Conservation (phyloP, 1,140 invertebrate species). For the Rhagoletis zephyria region DNA sequence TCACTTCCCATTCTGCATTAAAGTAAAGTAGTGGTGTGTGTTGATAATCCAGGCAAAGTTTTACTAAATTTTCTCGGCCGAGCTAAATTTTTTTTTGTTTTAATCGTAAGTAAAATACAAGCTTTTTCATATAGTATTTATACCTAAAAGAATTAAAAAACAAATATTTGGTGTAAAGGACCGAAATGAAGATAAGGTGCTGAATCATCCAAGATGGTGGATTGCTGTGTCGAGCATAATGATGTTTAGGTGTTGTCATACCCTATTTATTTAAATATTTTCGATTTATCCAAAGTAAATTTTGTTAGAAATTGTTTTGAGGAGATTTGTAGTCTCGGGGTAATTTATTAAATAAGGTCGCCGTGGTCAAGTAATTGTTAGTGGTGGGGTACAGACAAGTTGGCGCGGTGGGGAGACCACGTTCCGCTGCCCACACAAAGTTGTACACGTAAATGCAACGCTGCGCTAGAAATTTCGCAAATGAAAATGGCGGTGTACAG, state of each 20-base stretch:
- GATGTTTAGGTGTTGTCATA: neutral
- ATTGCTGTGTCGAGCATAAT: neutral
- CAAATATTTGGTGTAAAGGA: neutral
- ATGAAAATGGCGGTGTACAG: neutral
- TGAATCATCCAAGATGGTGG: constrained; percentile 19
- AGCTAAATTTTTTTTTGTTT: constrained; percentile 60
- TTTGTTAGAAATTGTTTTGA: neutral
- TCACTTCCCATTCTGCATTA: constrained; percentile 56
- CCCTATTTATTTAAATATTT: too few species aligned
- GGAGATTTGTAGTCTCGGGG: neutral
- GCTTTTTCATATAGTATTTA: constrained; percentile 5
- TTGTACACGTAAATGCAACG: neutral
- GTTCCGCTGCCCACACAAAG: constrained; percentile 1
- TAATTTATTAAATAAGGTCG: neutral
- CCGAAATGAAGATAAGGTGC: neutral
- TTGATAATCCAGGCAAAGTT: constrained; percentile 38
- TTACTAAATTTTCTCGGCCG: constrained; percentile 56
- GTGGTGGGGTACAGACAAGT: neutral
- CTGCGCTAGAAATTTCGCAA: neutral
- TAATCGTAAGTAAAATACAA: constrained; percentile 57
- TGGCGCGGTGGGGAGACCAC: neutral
- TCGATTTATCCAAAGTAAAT: too few species aligned
- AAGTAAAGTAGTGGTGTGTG: constrained; percentile 51
- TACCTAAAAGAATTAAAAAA: neutral
- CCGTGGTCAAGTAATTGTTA: neutral